Conservation (phyloP, 2,888 invertebrate species). For the Acronicta psi region DNA sequence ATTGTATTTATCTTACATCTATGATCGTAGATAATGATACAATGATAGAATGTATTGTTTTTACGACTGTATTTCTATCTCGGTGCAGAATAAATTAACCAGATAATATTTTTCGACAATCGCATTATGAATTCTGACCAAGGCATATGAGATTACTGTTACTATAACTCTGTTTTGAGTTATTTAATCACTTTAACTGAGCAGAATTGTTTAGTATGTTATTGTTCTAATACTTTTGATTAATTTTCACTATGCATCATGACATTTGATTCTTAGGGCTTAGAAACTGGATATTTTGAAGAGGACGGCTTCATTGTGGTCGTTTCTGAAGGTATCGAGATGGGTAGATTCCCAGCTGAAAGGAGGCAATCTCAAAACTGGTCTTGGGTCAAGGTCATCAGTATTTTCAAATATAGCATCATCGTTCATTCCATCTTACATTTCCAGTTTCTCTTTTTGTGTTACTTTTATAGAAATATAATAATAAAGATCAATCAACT, state of each 20-base stretch:
- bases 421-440: conserved; percentile 83
- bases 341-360: conserved; percentile 90
- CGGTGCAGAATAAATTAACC: neutral
- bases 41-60: too few species aligned
- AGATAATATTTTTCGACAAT: conserved; percentile 5
- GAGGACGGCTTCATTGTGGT: conserved; percentile 89
- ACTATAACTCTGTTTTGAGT: conserved; percentile 31
- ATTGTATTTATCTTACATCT: too few species aligned
- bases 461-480: conserved; percentile 36
- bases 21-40: too few species aligned
- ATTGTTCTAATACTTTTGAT: conserved; percentile 45
- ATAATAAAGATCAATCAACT: conserved; percentile 6
- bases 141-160: conserved; percentile 14
- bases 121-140: conserved; percentile 27
- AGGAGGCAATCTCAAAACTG: conserved; percentile 90
- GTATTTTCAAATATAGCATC: conserved; percentile 75
- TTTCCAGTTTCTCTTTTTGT: conserved; percentile 59
- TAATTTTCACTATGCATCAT: conserved; percentile 70
- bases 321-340: conserved; percentile 90
- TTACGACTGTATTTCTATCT: neutral
- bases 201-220: conserved; percentile 29
- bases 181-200: conserved; percentile 41
- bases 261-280: conserved; percentile 83
- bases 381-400: conserved; percentile 92
- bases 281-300: conserved; percentile 90